Evolutionary conservation across 2,888 invertebrate genomes (phyloP), one percentile per base, ranked within the genome.

Genomic region (Lasioglossum malachurum): DNA sequence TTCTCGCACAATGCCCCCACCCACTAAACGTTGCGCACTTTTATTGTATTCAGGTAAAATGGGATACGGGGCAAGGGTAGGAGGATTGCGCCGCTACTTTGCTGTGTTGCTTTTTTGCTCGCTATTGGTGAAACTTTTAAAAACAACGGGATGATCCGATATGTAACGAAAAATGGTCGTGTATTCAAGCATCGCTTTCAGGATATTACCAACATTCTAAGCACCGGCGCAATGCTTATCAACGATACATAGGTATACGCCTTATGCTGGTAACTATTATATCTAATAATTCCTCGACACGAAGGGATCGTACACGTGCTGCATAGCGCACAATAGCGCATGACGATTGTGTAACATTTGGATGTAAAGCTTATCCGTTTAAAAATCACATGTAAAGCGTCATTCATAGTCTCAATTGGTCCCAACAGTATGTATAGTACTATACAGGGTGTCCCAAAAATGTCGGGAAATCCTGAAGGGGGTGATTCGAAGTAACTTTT

Each of bases 41-140:
- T 89, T 88, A 91, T 91, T 89, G 88, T 91, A 72, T 88, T 87
- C 77, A 80, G 84, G 87, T 85, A 76, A 88, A 88, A 87, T 64
- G 75, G 80, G 67, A 77, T 71, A 75, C 79, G 73, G 78, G 83
- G 88, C 82, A 83, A 78, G 82, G 89, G 86, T 71, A 38, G 41
- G 83, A 83, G 72, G 73, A 78, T 67, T 57, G 69, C 75, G 69
- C 71, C 73, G 64, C 53, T 78, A 71, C 73, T 78, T 79, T 82
- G 67, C 75, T 35, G 74, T 75, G 77, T 83, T 71, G 71, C 77
- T 80, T 79, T 78, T 79, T 78, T 80, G 78, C 60, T 77, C 44
- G 78, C 80, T 77, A 87, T 85, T 87, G 88, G 88, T 77, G 85
- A 87, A 80, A 67, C 73, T 79, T 85, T 85, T 82, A 75, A 85